A percentile compares a stretch with the other conserved stretches of the same genome.
These are phyloP conservation scores for Myanophis thanlyinensis DNA, from an alignment of 2,113 vertebrate species.

Conservation along the genomic window DNA sequence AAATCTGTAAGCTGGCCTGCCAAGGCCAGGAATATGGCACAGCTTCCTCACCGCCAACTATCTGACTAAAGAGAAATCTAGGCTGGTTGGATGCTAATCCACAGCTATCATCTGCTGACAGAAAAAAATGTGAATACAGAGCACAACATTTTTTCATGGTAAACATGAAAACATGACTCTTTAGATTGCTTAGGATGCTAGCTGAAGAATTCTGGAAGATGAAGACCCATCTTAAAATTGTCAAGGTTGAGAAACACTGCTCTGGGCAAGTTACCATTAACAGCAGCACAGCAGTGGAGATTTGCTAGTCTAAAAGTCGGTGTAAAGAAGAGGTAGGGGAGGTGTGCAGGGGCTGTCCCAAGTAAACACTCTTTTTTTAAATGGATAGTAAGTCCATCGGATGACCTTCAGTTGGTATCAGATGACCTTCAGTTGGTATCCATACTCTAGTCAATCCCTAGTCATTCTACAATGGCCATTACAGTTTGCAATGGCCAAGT, in stretches of 20 bases:
- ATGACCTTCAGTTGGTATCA: not conserved
- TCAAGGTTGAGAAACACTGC: not conserved
- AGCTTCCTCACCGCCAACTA: conserved; percentile 59
- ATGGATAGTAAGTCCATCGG: not conserved
- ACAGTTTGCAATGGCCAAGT: not conserved
- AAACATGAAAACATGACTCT: not conserved
- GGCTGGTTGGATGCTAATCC: conserved; percentile 46
- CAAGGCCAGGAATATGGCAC: conserved; percentile 61
- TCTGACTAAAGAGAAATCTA: conserved; percentile 47
- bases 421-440: not conserved
- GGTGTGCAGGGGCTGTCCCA: not conserved
- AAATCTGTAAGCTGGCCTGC: conserved; percentile 60
- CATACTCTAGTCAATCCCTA: not conserved
- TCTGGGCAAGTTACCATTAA: not conserved
- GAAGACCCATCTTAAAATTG: not conserved
- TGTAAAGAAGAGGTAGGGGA: not conserved
- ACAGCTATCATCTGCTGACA: conserved; percentile 39
- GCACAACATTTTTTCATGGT: not conserved
- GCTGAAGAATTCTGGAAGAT: not conserved
- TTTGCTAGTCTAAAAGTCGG: not conserved
- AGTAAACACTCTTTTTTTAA: not conserved
- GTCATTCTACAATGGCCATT: not conserved
- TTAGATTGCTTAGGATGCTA: not conserved
- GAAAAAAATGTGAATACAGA: not conserved
- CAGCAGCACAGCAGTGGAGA: not conserved